Conservation (phyloP, 2,113 vertebrate species). For the Colossoma macropomum region DNA sequence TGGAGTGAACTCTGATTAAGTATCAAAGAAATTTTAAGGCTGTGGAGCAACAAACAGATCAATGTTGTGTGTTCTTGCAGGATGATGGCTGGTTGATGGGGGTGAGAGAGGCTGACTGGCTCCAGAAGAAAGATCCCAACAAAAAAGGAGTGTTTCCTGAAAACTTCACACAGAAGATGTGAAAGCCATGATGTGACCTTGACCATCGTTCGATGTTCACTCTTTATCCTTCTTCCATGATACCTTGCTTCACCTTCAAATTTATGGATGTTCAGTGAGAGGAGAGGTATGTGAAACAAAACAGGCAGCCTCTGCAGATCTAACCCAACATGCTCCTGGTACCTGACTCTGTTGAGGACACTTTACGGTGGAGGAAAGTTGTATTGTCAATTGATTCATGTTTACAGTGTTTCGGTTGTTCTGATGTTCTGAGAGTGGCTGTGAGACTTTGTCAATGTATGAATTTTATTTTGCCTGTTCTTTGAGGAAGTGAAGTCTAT, state of each 20-base stretch:
- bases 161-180: conserved; percentile 95
- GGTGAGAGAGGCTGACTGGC: conserved; percentile 90
- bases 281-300: conserved; percentile 10
- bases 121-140: conserved; percentile 85
- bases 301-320: conserved; percentile 22
- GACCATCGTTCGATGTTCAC: conserved; percentile 48
- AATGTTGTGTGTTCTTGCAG: conserved; percentile 66
- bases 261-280: conserved; percentile 4
- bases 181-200: conserved; percentile 68
- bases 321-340: neutral
- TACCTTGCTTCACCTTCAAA: neutral
- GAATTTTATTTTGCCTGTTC: neutral
- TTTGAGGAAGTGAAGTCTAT: neutral
- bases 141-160: conserved; percentile 94
- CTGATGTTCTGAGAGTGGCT: conserved; percentile 24
- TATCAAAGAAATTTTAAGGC: neutral
- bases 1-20: neutral
- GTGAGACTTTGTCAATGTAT: neutral
- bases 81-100: conserved; percentile 98
- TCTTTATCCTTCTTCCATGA: conserved; percentile 50
- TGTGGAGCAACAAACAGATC: neutral
- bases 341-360: neutral
- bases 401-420: conserved; percentile 1
- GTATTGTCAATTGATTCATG: conserved; percentile 20
- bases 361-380: neutral